Evolutionary conservation across 2,888 invertebrate species (phyloP).

Genomic region (Eupithecia dodoneata): DNA sequence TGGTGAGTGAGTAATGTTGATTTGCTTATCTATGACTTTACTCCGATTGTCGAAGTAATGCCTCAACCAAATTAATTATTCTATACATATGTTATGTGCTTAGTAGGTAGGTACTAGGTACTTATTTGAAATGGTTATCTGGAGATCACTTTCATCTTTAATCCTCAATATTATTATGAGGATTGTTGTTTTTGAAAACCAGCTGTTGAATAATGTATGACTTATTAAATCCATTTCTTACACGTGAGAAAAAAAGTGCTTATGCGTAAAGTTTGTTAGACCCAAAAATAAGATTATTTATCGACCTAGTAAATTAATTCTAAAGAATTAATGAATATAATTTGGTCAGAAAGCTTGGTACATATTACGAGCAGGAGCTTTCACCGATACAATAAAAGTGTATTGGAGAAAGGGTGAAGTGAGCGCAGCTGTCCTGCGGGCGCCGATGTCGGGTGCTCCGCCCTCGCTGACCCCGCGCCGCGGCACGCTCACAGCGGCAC

Average conservation of each 20-base stretch:
- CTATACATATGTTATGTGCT: neutral
- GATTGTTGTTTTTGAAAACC: neutral
- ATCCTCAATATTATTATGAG: neutral
- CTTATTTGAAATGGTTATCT: neutral
- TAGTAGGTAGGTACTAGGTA: neutral
- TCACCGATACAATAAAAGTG: constrained; percentile 69
- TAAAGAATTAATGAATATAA: constrained; percentile 24
- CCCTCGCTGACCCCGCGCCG: constrained; percentile 74
- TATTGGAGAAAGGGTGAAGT: constrained; percentile 76
- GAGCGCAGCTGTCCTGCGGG: constrained; percentile 81
- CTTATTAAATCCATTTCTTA: neutral
- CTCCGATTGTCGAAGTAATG: neutral
- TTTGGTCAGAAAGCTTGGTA: constrained; percentile 47
- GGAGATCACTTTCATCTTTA: neutral
- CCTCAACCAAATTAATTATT: neutral
- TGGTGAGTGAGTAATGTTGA: neutral
- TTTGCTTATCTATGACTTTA: neutral
- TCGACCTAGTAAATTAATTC: constrained; percentile 8
- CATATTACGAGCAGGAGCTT: constrained; percentile 61
- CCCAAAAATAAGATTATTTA: neutral
- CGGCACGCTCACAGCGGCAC: constrained; percentile 53
- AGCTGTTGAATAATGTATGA: neutral
- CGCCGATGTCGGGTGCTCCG: constrained; percentile 71
- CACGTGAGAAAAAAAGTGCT: neutral
- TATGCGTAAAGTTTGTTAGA: neutral